phyloP scores from a whole-genome alignment of 1,140 invertebrate species.

The Dufourea novaeangliae region DNA sequence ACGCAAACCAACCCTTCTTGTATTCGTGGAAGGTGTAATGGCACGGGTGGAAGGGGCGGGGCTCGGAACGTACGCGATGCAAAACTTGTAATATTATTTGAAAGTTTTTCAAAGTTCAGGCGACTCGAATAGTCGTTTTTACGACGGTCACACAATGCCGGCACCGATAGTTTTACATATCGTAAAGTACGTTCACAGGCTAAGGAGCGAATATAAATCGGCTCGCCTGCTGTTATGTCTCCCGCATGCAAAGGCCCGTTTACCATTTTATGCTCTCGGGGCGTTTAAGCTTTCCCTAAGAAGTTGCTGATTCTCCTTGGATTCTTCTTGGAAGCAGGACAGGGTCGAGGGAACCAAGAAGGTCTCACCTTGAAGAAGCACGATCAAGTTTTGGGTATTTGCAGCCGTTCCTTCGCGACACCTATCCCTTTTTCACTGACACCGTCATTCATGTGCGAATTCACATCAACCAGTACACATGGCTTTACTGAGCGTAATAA shows the following conservation, averaged over 20 bases:
- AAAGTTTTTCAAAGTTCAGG: slow-evolving; percentile 69
- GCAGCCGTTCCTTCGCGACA: not conserved
- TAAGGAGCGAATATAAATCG: slow-evolving; percentile 75
- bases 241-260: slow-evolving; percentile 64
- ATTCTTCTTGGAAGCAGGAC: slow-evolving; percentile 13
- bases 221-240: slow-evolving; percentile 73
- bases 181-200: slow-evolving; percentile 70
- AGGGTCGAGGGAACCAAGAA: not conserved
- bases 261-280: slow-evolving; percentile 70
- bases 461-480: no score
- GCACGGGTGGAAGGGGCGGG: not conserved
- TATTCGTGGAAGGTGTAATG: not conserved
- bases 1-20: not conserved
- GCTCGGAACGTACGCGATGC: slow-evolving; percentile 20
- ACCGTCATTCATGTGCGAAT: no score
- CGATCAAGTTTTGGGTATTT: not conserved
- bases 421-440: not conserved
- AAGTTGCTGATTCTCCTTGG: slow-evolving; percentile 31
- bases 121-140: slow-evolving; percentile 66
- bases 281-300: slow-evolving; percentile 39
- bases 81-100: slow-evolving; percentile 67
- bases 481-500: no score
- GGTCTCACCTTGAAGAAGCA: not conserved
- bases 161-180: slow-evolving; percentile 73
- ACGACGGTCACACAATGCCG: slow-evolving; percentile 68